These are phyloP conservation scores for Xenopus borealis DNA, from an alignment of 2,113 vertebrate genomes.

Conservation along the genomic window DNA sequence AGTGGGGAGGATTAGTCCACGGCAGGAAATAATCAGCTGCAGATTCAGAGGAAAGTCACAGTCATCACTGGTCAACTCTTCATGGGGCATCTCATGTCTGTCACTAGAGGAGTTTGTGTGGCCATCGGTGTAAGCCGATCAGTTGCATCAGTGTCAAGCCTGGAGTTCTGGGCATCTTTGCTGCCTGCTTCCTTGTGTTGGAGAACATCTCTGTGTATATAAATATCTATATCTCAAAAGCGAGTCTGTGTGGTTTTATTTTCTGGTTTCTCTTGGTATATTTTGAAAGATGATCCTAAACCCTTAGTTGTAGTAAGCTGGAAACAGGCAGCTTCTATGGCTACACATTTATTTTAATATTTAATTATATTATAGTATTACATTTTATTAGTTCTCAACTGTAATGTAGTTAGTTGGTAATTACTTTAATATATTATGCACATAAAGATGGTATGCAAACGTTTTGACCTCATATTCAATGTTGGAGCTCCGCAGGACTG, in stretches of 20 bases:
- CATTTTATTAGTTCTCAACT: too few relatives aligned
- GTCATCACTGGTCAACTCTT: not conserved
- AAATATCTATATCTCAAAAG: slow-evolving; percentile 38
- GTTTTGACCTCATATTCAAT: too few relatives aligned
- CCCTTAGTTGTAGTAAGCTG: too few relatives aligned
- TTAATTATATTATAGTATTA: too few relatives aligned
- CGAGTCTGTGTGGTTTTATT: not conserved
- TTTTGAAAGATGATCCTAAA: too few relatives aligned
- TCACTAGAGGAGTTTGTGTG: slow-evolving; percentile 8
- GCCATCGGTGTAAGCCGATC: slow-evolving; percentile 9
- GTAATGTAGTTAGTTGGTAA: too few relatives aligned
- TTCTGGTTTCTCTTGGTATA: too few relatives aligned
- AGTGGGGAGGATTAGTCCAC: not conserved
- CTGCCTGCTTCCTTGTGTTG: slow-evolving; percentile 42
- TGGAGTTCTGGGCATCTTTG: slow-evolving; percentile 33
- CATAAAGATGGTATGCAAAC: too few relatives aligned
- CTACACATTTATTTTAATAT: too few relatives aligned
- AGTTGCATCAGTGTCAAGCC: slow-evolving; percentile 13
- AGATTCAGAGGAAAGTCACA: not conserved
- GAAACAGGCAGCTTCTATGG: too few relatives aligned
- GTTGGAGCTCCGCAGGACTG: too few relatives aligned
- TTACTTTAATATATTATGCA: too few relatives aligned
- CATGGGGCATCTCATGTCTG: not conserved
- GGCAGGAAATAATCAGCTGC: slow-evolving; percentile 16
- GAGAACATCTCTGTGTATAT: slow-evolving; percentile 44